phyloP scores from a whole-genome alignment of 2,113 vertebrate genomes.

The Caloenas nicobarica region DNA sequence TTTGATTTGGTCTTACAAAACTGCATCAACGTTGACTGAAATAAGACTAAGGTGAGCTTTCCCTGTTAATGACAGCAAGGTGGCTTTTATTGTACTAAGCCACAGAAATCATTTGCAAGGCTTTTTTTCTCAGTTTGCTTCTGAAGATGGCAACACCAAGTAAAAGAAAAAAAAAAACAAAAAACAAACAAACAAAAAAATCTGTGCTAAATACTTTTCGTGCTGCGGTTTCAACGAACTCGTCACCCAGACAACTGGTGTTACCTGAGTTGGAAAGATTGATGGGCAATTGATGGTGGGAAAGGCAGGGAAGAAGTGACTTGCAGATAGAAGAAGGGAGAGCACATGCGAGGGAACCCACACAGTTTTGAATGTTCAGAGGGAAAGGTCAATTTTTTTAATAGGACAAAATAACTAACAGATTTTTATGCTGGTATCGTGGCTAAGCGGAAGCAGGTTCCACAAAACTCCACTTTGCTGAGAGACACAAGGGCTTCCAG shows the following conservation, averaged over 20 bases:
- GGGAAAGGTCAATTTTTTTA: background rate
- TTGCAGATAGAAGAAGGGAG: background rate
- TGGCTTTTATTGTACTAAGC: background rate
- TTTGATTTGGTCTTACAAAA: background rate
- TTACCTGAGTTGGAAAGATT: background rate
- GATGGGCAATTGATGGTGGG: background rate
- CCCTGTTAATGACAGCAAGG: background rate
- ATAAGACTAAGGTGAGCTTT: background rate
- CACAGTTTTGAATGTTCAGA: background rate
- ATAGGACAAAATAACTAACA: background rate
- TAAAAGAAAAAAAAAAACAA: background rate
- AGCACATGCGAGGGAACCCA: background rate
- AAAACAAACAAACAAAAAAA: background rate
- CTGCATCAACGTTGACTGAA: background rate
- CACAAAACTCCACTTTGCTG: background rate
- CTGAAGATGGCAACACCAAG: background rate
- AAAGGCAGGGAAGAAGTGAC: background rate
- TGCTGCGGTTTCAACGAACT: background rate
- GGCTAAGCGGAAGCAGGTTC: background rate
- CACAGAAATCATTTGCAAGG: background rate
- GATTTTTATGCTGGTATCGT: background rate
- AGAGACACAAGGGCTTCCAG: background rate
- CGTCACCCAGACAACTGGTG: background rate
- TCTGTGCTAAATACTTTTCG: background rate
- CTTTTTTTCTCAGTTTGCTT: background rate